phyloP scores from a whole-genome alignment of 2,797 vertebrate species.

The Clarias pachynema region DNA sequence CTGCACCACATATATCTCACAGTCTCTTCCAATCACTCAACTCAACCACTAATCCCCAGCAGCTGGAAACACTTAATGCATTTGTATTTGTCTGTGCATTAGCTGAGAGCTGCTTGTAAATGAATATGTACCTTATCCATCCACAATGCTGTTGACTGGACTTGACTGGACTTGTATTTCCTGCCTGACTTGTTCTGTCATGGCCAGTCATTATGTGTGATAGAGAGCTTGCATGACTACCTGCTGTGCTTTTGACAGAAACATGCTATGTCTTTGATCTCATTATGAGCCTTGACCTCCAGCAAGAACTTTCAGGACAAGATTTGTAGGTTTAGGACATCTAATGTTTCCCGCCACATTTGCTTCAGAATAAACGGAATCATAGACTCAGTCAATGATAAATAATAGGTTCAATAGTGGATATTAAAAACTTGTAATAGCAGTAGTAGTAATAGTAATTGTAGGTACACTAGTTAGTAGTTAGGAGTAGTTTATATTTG shows the following conservation, averaged over 20 bases:
- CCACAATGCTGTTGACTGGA: not conserved
- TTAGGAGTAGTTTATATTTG: too few species aligned
- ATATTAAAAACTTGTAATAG: too few species aligned
- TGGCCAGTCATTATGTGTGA: not conserved
- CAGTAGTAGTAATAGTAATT: too few species aligned
- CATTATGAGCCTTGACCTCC: slow-evolving; percentile 18
- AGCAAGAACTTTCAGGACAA: not conserved
- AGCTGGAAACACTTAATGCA: slow-evolving; percentile 10
- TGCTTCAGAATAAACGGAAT: not conserved
- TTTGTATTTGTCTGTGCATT: not conserved
- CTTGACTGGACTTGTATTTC: slow-evolving; percentile 20
- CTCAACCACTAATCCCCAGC: slow-evolving; percentile 6
- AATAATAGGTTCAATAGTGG: not conserved
- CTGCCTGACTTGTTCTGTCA: slow-evolving; percentile 31
- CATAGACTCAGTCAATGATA: not conserved
- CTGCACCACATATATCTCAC: slow-evolving; percentile 18
- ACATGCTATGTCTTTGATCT: slow-evolving; percentile 34
- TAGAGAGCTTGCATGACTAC: slow-evolving; percentile 5
- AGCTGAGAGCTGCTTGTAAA: slow-evolving; percentile 3
- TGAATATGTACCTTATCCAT: slow-evolving; percentile 10
- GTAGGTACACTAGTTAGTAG: too few species aligned
- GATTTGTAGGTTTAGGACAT: slow-evolving; percentile 19
- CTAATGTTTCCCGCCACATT: not conserved
- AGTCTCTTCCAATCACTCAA: slow-evolving; percentile 20
- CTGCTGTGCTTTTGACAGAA: slow-evolving; percentile 32